Evolutionary conservation across 2,888 invertebrate species (phyloP).

Genomic region (Tachina fera): DNA sequence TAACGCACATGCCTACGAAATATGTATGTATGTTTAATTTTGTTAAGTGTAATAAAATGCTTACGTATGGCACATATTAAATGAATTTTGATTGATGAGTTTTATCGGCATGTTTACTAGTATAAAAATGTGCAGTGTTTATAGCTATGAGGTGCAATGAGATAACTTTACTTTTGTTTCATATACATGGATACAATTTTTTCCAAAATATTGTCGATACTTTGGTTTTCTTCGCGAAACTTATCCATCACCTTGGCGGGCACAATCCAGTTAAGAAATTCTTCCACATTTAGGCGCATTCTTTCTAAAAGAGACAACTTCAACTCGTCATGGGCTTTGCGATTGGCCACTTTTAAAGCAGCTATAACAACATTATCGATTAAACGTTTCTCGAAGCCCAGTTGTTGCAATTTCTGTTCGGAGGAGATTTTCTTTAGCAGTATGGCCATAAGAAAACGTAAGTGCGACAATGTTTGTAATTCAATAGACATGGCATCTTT

Average conservation of each 20-base stretch:
- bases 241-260: slow-evolving; percentile 90
- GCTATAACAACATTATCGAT: slow-evolving; percentile 92
- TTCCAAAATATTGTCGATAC: slow-evolving; percentile 91
- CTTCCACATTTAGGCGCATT: slow-evolving; percentile 89
- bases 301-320: slow-evolving; percentile 85
- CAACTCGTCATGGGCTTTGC: slow-evolving; percentile 86
- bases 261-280: slow-evolving; percentile 91
- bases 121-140: slow-evolving; percentile 32
- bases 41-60: slow-evolving; percentile 50
- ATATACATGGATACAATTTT: slow-evolving; percentile 81
- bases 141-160: not conserved
- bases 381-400: slow-evolving; percentile 89
- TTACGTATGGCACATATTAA: slow-evolving; percentile 66
- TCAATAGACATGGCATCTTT: slow-evolving; percentile 73
- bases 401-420: slow-evolving; percentile 89
- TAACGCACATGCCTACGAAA: slow-evolving; percentile 15
- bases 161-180: slow-evolving; percentile 76
- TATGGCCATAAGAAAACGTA: slow-evolving; percentile 91
- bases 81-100: slow-evolving; percentile 45
- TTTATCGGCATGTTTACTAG: slow-evolving; percentile 11
- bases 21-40: not conserved
- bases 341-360: slow-evolving; percentile 89
- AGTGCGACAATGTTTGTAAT: slow-evolving; percentile 87
- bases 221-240: slow-evolving; percentile 89
- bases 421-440: slow-evolving; percentile 92